Conservation (phyloP, 1,140 invertebrate species). For the Drosophila orosa region DNA sequence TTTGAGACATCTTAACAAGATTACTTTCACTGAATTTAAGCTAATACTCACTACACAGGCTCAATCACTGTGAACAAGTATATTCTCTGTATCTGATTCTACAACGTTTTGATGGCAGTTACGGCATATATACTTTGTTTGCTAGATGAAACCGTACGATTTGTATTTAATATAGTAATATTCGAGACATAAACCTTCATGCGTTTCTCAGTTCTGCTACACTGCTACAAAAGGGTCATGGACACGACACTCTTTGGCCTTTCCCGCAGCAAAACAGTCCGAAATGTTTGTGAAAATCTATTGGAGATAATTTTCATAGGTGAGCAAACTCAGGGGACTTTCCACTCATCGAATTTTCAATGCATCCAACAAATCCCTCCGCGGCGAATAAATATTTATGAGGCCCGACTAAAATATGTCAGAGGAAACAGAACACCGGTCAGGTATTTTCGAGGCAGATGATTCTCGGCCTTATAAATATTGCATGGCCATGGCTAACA, state of each 20-base stretch:
- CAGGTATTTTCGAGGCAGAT: conserved; percentile 28
- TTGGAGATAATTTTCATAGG: neutral
- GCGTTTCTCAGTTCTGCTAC: too few species aligned
- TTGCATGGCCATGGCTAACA: conserved; percentile 20
- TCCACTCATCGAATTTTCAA: neutral
- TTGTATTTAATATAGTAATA: too few species aligned
- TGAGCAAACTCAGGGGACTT: neutral
- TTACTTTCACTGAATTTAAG: neutral
- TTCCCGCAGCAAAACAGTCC: too few species aligned
- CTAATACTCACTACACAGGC: neutral
- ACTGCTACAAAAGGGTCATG: too few species aligned
- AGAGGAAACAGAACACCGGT: conserved; percentile 29
- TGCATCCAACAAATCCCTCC: neutral
- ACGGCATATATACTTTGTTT: neutral
- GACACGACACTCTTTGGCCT: too few species aligned
- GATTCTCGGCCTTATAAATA: conserved; percentile 40
- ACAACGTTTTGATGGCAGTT: neutral
- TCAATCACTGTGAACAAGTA: neutral
- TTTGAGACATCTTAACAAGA: conserved; percentile 89
- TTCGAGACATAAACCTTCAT: too few species aligned
- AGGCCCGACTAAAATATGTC: conserved; percentile 4
- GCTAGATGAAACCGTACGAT: too few species aligned
- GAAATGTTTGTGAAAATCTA: neutral
- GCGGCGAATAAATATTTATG: conserved; percentile 34
- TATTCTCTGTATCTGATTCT: neutral